Evolutionary conservation across 2,888 invertebrate species (phyloP), one percentile per base, ranked within the genome.

Genomic region (Alloplasta piceator): DNA sequence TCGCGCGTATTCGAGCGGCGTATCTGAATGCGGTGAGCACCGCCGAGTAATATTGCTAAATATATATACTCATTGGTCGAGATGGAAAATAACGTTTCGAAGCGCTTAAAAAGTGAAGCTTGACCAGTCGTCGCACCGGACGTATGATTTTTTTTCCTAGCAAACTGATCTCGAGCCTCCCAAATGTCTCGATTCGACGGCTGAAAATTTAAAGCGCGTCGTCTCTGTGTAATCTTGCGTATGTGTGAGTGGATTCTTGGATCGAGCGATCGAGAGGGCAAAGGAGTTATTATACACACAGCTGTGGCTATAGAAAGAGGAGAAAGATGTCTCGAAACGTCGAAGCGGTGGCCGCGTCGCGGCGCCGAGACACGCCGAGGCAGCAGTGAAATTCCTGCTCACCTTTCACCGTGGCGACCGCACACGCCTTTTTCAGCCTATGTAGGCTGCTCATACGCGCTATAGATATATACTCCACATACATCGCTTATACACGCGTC

Each of bases 31-130:
- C 39, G 41, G 36, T 26, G 26, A 26, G 26, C 26, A 26, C 26
- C 26, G 3, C 26, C 26, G 26, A 26, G 26, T 26, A 26, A 26
- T 26, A 26, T 26, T 26, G 26, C 26, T 26, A 26, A 26, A 26
- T 26, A 26, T 3, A 26, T 26, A 26, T 12, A 5, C 55, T 63
- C 60, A 76, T 50, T 67, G 78, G 72, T 82, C 72, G 74, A 67
- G 77, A n/a, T n/a, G n/a, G n/a, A n/a, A n/a, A 26, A 26, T 26
- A 26, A 26, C 26, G 26, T 26, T 26, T 26, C 26, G 83, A 66
- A 80, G 61, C 77, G 83, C 84, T 88, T 86, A 83, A 89, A 87
- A 86, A 89, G 86, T 87, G 86, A 87, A 87, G 86, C 75, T 83
- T 82, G 87, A 87, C 84, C 85, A 85, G 86, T 86, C 82, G 74